Base-by-base conservation (phyloP, 2,113 vertebrate species). In the Trichechus manatus region DNA sequence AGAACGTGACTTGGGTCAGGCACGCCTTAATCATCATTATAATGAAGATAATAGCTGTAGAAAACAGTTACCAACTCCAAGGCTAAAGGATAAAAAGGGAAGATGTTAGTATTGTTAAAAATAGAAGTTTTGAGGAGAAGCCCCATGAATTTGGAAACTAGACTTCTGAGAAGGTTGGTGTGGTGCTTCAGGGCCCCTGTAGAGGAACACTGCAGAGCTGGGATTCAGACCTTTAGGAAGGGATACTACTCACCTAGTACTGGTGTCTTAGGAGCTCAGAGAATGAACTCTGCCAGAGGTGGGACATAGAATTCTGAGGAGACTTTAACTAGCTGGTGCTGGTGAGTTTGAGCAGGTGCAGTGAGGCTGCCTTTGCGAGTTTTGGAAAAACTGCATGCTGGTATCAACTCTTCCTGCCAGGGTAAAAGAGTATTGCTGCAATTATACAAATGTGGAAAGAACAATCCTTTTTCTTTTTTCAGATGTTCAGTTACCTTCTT, bases 261-360 rank as follows among this genome's bases (percentile, higher is more conserved):
- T 7, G 1, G 64, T 90, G 31, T 5, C 7, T n/a, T 75, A 53
- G 25, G 42, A 47, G 4, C 75, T 63, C 15, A 39, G 72, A 82
- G n/a, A 13, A 63, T 19, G 31, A 25, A 29, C 0, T 15, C 20
- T 29, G 1, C 3, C 56, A 17, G 14, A 44, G 29, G 0, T 36
- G 33, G 36, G 19, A 86, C 56, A n/a, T 14, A 78, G 1, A 50
- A 77, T 66, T 90, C 36, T 29, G 19, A 50, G 9, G 20, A 66
- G 20, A n/a, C 5, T 89, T 87, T n/a, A 36, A 88, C 1, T 9
- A 31, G 5, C 25, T 66, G 44, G 2, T 39, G 6, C 23, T 29
- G 25, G 5, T 88, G 33, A 11, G n/a, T 64, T 19, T n/a, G 4
- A 81, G 3, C 27, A 47, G 39, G 0, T 9, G 78, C 19, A 47